Base-by-base conservation (phyloP, 2,797 vertebrate genomes). In the Salarias fasciatus region DNA sequence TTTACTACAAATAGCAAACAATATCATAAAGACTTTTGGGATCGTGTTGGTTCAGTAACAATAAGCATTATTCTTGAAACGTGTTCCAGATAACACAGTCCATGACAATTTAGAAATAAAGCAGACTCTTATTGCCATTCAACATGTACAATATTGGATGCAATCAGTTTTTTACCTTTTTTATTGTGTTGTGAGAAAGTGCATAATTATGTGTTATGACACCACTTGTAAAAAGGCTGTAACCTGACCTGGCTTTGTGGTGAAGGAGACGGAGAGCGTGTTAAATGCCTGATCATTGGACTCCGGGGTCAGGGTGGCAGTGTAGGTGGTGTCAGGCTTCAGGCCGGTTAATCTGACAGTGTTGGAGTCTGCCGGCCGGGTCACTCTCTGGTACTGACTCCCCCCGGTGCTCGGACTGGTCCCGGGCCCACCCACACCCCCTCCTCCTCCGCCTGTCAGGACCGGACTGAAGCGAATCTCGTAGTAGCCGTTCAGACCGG, bases 251-350 rank as follows among this genome's bases (percentile, higher is more conserved):
- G 92, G 78, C 63, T 93, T 90, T 0, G 96, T 99, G 0, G 82
- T 96, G 68, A 97, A 97, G 15, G 77, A 89, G 5, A 94, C 86
- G 0, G 81, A 92, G 43, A 96, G 95, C 0, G 93, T 75, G 5
- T 92, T 90, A 63, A 95, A 83, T 4, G 86, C 81, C 11, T 78
- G 89, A 37, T 89, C 43, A 11, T 95, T 95, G 58, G 94, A 95
- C 64, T 96, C 94, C 0, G 96, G 94, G n/a, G 89, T 85, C 57
- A 99, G 93, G 0, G 80, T 92, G 55, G 94, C 95, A 0, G 85
- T 88, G 0, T 99, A 99, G 0, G 87, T 94, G 14, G 95, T 96
- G 61, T 93, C 92, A 0, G 97, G 92, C 5, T 69, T 77, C 5
- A 99, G 92, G 63, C 76, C 79, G 0, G 75, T 89, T 58, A 98